Evolutionary conservation across 2,797 vertebrate species (phyloP).

Genomic region (Pristis pectinata): DNA sequence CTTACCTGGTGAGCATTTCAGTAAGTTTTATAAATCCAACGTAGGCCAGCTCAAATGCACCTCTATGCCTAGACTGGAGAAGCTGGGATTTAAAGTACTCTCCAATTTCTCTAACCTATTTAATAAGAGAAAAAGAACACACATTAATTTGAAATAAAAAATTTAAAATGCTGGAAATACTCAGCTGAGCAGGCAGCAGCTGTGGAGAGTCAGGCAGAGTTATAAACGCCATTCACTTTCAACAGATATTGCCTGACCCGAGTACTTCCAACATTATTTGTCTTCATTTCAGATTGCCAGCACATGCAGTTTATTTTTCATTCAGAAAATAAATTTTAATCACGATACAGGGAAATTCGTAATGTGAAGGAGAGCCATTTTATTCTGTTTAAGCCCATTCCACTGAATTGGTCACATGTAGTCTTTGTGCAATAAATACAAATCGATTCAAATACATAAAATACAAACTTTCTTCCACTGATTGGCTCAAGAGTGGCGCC

Average conservation of each 20-base stretch:
- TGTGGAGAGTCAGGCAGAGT: neutral
- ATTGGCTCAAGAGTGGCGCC: no score
- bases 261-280: no score
- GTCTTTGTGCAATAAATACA: neutral
- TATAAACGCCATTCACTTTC: no score
- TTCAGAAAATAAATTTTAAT: no score
- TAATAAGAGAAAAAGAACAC: neutral
- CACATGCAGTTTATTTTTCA: no score
- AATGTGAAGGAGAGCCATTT: neutral
- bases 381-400: neutral
- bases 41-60: constrained; percentile 93
- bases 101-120: constrained; percentile 81
- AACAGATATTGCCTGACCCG: no score
- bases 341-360: no score
- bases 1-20: constrained; percentile 84
- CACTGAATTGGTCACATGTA: neutral
- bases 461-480: neutral
- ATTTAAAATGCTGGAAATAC: neutral
- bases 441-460: neutral
- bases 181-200: neutral
- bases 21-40: constrained; percentile 90
- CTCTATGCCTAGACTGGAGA: constrained; percentile 89
- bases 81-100: constrained; percentile 89
- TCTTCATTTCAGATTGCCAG: no score
- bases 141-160: neutral